phyloP scores from a whole-genome alignment of 2,113 vertebrate species.

The Eulemur macaco region DNA sequence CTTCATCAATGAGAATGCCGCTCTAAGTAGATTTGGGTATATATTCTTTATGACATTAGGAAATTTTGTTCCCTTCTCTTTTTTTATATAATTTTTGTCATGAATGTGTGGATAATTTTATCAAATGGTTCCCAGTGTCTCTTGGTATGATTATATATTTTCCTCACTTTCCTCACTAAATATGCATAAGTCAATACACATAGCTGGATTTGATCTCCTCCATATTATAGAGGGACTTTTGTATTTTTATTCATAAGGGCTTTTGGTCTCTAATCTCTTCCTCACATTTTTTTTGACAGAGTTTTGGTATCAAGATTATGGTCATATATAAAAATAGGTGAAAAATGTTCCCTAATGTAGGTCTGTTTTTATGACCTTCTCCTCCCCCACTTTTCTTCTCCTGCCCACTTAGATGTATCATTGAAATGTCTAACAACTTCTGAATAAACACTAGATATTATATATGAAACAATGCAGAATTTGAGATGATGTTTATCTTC shows the following conservation, averaged over 20 bases:
- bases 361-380: too few relatives aligned
- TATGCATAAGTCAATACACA: neutral
- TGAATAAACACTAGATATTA: too few relatives aligned
- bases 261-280: too few relatives aligned
- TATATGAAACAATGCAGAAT: neutral
- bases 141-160: neutral
- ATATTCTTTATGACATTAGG: neutral
- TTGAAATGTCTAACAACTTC: too few relatives aligned
- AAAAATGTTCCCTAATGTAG: too few relatives aligned
- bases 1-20: neutral
- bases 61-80: neutral
- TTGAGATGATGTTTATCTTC: neutral
- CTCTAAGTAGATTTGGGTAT: neutral
- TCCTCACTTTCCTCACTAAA: neutral
- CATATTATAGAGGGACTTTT: neutral
- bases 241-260: neutral
- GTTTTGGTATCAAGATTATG: neutral
- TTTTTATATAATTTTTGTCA: neutral
- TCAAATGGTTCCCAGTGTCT: neutral
- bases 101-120: neutral
- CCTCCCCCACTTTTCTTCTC: too few relatives aligned
- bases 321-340: neutral
- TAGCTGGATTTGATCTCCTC: neutral
- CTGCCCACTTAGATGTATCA: too few relatives aligned
- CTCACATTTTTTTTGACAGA: neutral